Evolutionary conservation across 1,140 invertebrate genomes (phyloP).

Genomic region (Fopius arisanus): DNA sequence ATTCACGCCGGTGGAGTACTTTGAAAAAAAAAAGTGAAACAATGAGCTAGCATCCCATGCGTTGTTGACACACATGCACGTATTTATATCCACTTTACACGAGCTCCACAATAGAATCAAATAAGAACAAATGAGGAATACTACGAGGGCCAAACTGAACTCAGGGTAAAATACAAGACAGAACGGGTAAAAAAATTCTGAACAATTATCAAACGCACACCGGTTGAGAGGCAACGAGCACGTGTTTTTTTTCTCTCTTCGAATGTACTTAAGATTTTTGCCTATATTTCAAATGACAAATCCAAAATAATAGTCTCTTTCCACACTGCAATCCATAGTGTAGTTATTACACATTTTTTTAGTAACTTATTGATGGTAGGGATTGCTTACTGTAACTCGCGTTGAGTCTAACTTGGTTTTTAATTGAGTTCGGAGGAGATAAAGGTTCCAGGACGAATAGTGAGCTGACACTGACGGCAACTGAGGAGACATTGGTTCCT

Average conservation of each 20-base stretch:
- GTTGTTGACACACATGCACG: not conserved
- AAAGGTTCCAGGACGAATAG: slow-evolving; percentile 35
- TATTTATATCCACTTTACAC: slow-evolving; percentile 4
- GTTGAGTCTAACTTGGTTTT: not conserved
- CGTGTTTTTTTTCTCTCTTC: slow-evolving; percentile 4
- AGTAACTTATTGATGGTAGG: not conserved
- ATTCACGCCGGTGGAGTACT: slow-evolving; percentile 14
- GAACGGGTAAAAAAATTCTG: not conserved
- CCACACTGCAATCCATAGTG: not conserved
- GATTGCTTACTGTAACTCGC: not conserved
- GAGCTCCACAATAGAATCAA: not conserved
- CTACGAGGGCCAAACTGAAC: not conserved
- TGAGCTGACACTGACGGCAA: slow-evolving; percentile 35
- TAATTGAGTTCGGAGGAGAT: slow-evolving; percentile 7
- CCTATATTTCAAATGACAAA: not conserved
- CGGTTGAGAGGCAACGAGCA: slow-evolving; percentile 1
- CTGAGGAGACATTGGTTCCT: slow-evolving; percentile 21
- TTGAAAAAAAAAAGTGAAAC: not conserved
- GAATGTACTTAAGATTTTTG: not conserved
- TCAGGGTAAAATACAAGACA: not conserved
- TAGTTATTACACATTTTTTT: not conserved
- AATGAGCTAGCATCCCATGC: not conserved
- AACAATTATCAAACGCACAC: not conserved
- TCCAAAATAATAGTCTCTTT: not conserved
- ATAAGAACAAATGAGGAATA: not conserved